Base-by-base conservation (phyloP, 2,797 vertebrate species). In the Hoplostethus atlanticus region DNA sequence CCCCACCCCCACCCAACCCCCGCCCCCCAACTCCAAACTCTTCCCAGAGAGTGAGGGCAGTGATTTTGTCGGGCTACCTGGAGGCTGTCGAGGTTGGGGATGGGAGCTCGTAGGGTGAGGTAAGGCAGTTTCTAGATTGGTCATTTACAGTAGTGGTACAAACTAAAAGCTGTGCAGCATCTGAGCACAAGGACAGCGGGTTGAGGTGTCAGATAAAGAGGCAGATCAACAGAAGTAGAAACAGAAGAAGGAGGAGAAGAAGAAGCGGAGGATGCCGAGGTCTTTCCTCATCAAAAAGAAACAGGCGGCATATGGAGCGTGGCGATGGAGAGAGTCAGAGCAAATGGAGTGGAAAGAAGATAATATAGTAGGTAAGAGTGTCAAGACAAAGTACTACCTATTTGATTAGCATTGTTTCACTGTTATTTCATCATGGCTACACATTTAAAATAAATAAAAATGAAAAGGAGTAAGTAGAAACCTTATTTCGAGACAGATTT, bases 221-320 rank as follows among this genome's bases (percentile, higher is more conserved):
- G 30, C 13, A 44, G 11, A 52, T 31, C 25, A 58, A 40, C 52
- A 42, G 46, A 53, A 64, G 21, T 15, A 68, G 13, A 63, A 60
- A 34, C 57, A 34, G 50, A 52, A 53, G 8, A 36, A 3, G 13
- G 40, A 59, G 3, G 6, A 56, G 3, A 5, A 7, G 9, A 28
- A 52, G 4, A 30, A 73, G 52, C 51, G 17, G 21, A 63, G 82
- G 21, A 95, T 96, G 95, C 95, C 95, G 0, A 90, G 90, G 60
- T 94, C 95, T 59, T 96, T 96, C 74, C 90, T 96, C 55, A 87
- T 96, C 48, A 95, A 95, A 67, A 95, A 95, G 84, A 95, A 93
- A 73, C 90, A 70, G 16, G 84, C 88, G 4, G 8, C 55, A 0
- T 77, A 79, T 28, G 85, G 82, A 9, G 93, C 77, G 2, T 93